A percentile compares a stretch with the other conserved stretches of the same genome.
Conservation (phyloP, 2,888 invertebrate genomes). For the Lepidocyrtoides sp. region DNA sequence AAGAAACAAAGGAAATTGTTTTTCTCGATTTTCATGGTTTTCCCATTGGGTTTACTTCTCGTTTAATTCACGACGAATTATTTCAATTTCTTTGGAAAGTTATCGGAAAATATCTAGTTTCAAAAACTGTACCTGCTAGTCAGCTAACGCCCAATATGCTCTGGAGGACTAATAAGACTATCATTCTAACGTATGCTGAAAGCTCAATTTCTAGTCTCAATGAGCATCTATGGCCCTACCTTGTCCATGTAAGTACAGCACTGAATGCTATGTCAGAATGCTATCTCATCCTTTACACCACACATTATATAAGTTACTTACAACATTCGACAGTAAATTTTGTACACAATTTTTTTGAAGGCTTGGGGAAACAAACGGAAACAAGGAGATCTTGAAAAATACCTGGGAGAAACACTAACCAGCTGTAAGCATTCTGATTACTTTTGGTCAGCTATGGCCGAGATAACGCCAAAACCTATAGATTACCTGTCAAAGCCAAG, state of each 20-base stretch:
- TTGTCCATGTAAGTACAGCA: slow-evolving; percentile 79
- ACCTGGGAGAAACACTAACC: slow-evolving; percentile 86
- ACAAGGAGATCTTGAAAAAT: slow-evolving; percentile 88
- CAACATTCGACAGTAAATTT: not conserved
- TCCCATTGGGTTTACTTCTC: slow-evolving; percentile 89
- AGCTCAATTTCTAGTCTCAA: slow-evolving; percentile 75
- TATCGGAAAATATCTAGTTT: slow-evolving; percentile 86
- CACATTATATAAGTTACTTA: no score
- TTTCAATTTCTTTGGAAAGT: slow-evolving; percentile 86
- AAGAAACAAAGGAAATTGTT: slow-evolving; percentile 90
- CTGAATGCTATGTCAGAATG: no score
- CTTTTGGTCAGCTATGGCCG: slow-evolving; percentile 87
- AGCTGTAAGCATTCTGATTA: slow-evolving; percentile 62
- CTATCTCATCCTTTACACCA: no score
- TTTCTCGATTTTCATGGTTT: slow-evolving; percentile 94
- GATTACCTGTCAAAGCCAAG: slow-evolving; percentile 87
- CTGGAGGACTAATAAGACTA: slow-evolving; percentile 80
- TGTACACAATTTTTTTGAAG: slow-evolving; percentile 57
- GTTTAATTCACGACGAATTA: slow-evolving; percentile 86
- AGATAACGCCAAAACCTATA: slow-evolving; percentile 87
- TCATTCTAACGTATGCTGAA: slow-evolving; percentile 81
- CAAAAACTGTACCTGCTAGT: slow-evolving; percentile 81
- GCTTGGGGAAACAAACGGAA: slow-evolving; percentile 90
- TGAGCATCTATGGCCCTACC: slow-evolving; percentile 81
- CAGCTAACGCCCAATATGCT: slow-evolving; percentile 78